Conservation (phyloP, 2,888 invertebrate species). For the Cistogaster globosa region DNA sequence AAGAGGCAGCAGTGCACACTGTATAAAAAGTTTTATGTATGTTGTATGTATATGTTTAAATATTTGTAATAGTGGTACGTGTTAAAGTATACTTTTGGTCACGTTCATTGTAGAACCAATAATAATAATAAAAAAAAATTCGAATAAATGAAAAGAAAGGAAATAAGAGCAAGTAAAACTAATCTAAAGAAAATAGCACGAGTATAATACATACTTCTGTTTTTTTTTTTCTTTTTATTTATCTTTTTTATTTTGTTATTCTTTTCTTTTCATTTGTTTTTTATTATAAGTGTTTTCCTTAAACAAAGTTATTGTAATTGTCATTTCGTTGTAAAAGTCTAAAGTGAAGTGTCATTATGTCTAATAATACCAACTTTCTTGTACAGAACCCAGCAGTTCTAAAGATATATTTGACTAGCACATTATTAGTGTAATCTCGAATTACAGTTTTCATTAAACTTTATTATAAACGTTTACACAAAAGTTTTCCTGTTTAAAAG, state of each 20-base stretch:
- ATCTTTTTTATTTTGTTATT: background rate
- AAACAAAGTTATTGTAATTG: slow-evolving; percentile 64
- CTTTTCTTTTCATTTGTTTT: background rate
- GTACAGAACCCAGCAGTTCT: slow-evolving; percentile 6
- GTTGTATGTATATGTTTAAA: background rate
- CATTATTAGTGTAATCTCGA: background rate
- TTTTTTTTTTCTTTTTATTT: slow-evolving; percentile 26
- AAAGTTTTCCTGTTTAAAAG: too few relatives aligned
- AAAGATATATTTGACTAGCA: background rate
- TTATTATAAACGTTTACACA: too few relatives aligned
- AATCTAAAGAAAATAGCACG: slow-evolving; percentile 37
- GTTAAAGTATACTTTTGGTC: slow-evolving; percentile 67
- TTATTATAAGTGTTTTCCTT: slow-evolving; percentile 33
- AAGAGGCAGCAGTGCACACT: background rate
- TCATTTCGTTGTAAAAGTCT: slow-evolving; percentile 65
- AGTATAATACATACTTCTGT: slow-evolving; percentile 31
- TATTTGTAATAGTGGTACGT: slow-evolving; percentile 51
- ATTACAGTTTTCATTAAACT: too few relatives aligned
- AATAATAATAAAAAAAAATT: slow-evolving; percentile 51
- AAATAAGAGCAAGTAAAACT: slow-evolving; percentile 14
- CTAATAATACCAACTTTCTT: slow-evolving; percentile 8
- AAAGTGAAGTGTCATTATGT: slow-evolving; percentile 60
- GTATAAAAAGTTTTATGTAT: background rate
- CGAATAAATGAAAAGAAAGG: slow-evolving; percentile 27
- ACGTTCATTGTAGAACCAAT: slow-evolving; percentile 64